Evolutionary conservation across 2,888 invertebrate genomes (phyloP), one percentile per base, ranked within the genome.

Genomic region (Aphodius granarius): DNA sequence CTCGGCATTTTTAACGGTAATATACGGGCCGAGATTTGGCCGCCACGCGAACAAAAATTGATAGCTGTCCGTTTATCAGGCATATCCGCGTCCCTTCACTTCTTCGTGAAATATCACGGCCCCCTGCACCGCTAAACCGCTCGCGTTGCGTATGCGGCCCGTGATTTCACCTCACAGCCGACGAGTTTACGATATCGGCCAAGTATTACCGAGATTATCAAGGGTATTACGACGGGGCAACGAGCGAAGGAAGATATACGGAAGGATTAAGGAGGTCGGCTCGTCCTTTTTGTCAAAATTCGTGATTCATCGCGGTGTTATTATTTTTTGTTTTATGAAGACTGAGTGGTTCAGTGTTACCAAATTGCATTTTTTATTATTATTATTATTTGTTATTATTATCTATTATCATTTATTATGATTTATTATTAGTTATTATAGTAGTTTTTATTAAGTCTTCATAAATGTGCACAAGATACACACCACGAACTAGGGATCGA

Each of bases 71-170:
- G 82, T 83, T 82, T 83, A 82, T 83, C 82, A 84, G 80, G 82
- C 82, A 84, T 83, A 83, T 83, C 80, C 81, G 76, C 78, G 79
- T 81, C 83, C 84, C 83, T 82, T 83, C 82, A 82, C 83, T 82
- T 81, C 81, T 71, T 81, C 79, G 82, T 83, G 83, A 83, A 83
- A 83, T 83, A 83, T 83, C 83, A 83, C 82, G 79, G 80, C 79
- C 80, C 78, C 63, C 72, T 18, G 18, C 71, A 22, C n/a, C 71
- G n/a, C n/a, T 18, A n/a, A 23, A 16, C 73, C 19, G 68, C 20
- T 70, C 78, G 15, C 20, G 63, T 16, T 16, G 64, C 63, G 72
- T 63, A 17, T n/a, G 72, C 9, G 13, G 72, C 18, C 64, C 71
- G 74, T 71, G 74, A 74, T 74, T 72, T 66, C 78, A 80, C 77